Base-by-base conservation (phyloP, 2,113 vertebrate genomes). In the Odocoileus virginianus region DNA sequence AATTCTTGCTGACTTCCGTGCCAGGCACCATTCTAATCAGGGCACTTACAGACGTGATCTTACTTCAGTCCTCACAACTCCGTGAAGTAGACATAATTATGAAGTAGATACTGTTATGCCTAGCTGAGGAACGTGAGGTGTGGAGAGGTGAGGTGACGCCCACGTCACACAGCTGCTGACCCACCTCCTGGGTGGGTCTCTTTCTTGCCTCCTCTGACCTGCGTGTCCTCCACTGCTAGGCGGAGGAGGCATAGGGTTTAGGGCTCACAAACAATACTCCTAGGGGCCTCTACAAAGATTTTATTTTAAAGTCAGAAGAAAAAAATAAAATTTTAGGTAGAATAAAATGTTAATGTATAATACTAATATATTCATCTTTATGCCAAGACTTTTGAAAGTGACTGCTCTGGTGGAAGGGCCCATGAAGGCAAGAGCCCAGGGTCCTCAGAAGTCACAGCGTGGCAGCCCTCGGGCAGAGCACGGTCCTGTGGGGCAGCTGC, bases 281-380 rank as follows among this genome's bases (percentile, higher is more conserved):
- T 76, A 87, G 74, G 10, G 19, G 5, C 15, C 43, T 19, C 55
- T 27, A 27, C 36, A 87, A 60, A 92, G 47, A 64, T 43, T 94
- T 83, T 83, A 76, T 55, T 92, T 94, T 95, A 87, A 93, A 93
- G 76, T 64, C 33, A 58, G 74, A 57, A 90, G 30, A 19, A 91
- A 87, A 74, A 67, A 47, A 52, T 28, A 10, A 84, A 84, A 54
- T 81, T 81, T 60, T 81, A 36, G 27, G 43, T 50, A 94, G 57
- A 57, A 82, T 45, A 67, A 78, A 36, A 30, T 36, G 8, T 58
- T 92, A 57, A 17, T 43, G 45, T 45, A 45, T 45, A 57, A 8
- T 83, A 74, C 58, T 79, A 93, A 89, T 71, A 76, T 61, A 43
- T 52, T 76, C 36, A 16, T 57, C 19, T 91, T 88, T 67, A 87